Evolutionary conservation across 92 coral and sea anemone species (phyloP).

Genomic region (Desmophyllum pertusum): DNA sequence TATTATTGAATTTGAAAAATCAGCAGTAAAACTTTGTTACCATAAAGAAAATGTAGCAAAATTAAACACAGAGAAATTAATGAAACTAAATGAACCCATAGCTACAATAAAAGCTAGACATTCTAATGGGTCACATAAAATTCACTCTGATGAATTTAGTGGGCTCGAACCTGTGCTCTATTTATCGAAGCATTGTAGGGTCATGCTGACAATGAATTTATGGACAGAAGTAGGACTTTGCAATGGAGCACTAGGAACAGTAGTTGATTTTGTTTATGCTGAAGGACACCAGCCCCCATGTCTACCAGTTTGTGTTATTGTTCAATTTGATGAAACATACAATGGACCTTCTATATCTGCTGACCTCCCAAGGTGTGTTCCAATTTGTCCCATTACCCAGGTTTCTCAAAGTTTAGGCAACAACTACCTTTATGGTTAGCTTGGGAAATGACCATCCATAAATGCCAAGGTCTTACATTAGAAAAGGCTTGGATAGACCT

Average conservation of each 20-base stretch:
- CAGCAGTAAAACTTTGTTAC: too few relatives aligned
- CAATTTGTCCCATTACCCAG: constrained; percentile 48
- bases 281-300: constrained; percentile 60
- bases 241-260: constrained; percentile 59
- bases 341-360: constrained; percentile 55
- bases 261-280: constrained; percentile 41
- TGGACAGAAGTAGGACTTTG: constrained; percentile 48
- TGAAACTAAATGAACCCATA: too few relatives aligned
- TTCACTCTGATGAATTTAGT: too few relatives aligned
- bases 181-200: too few relatives aligned
- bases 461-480: constrained; percentile 59
- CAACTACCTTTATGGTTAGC: constrained; percentile 57
- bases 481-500: constrained; percentile 57
- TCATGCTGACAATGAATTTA: too few relatives aligned
- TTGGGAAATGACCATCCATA: constrained; percentile 65
- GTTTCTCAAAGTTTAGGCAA: constrained; percentile 48
- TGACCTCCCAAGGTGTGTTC: constrained; percentile 39
- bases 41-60: too few relatives aligned
- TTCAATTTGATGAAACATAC: constrained; percentile 49
- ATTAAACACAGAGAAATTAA: too few relatives aligned
- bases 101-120: too few relatives aligned
- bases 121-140: too few relatives aligned
- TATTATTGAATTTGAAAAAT: too few relatives aligned
- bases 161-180: too few relatives aligned
- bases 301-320: constrained; percentile 58